Evolutionary conservation across 2,113 vertebrate genomes (phyloP).

Genomic region (Physeter macrocephalus): DNA sequence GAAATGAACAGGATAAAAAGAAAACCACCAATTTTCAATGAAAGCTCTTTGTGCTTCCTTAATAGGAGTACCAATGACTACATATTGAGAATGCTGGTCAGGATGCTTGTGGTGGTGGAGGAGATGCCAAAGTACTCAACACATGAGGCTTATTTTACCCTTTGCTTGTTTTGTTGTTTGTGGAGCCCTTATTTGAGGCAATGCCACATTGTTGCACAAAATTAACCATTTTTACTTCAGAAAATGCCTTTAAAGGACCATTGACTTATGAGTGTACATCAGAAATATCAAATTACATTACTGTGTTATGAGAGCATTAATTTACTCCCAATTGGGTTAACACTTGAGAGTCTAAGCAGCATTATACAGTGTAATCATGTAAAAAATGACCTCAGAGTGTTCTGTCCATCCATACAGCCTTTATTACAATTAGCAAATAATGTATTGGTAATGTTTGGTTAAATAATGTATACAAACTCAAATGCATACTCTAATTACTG

Average conservation of each 20-base stretch:
- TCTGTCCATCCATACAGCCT: not conserved
- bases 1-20: not conserved
- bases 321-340: not conserved
- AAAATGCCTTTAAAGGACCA: not conserved
- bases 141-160: not conserved
- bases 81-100: not conserved
- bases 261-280: not conserved
- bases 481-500: not conserved
- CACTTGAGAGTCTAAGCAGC: not conserved
- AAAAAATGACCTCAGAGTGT: not conserved
- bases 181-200: not conserved
- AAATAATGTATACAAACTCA: not conserved
- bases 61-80: not conserved
- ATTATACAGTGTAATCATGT: not conserved
- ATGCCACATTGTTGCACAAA: not conserved
- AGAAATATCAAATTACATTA: not conserved
- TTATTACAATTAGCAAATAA: not conserved
- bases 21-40: not conserved
- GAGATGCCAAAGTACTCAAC: not conserved
- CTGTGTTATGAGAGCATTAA: not conserved
- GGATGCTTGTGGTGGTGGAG: not conserved
- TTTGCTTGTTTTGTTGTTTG: not conserved
- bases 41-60: not conserved
- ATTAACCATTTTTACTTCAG: not conserved
- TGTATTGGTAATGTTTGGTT: not conserved